These are phyloP conservation scores for Eunapius fragilis DNA, from an alignment of 37 sponge, comb jelly and placozoan species.

Conservation along the genomic window DNA sequence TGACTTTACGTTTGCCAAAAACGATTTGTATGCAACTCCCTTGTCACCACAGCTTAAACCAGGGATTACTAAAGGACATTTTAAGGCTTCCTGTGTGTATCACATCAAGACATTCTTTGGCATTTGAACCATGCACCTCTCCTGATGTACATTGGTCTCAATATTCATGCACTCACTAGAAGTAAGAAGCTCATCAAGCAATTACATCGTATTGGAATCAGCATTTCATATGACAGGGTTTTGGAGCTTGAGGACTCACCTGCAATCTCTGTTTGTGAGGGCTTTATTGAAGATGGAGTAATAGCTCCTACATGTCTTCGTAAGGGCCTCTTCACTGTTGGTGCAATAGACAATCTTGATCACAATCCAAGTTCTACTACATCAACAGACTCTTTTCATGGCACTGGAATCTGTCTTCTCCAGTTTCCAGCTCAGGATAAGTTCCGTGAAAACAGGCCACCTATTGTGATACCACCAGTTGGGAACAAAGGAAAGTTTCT, in stretches of 20 bases:
- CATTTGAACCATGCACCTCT: too few species aligned
- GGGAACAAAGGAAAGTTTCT: slow-evolving; percentile 11
- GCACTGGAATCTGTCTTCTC: slow-evolving; percentile 41
- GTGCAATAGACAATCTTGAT: slow-evolving; percentile 44
- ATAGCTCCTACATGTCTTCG: slow-evolving; percentile 29
- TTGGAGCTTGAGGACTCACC: slow-evolving; percentile 48
- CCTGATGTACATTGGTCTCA: slow-evolving; percentile 29
- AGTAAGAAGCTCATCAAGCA: slow-evolving; percentile 47
- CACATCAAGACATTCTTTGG: too few species aligned
- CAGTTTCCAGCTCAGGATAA: slow-evolving; percentile 31
- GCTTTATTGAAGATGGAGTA: slow-evolving; percentile 37
- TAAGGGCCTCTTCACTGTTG: slow-evolving; percentile 32
- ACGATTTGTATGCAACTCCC: too few species aligned
- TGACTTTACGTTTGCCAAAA: too few species aligned
- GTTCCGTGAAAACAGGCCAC: slow-evolving; percentile 23
- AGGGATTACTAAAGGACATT: too few species aligned
- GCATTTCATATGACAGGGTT: slow-evolving; percentile 62
- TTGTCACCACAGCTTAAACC: too few species aligned
- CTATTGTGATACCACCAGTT: slow-evolving; percentile 18
- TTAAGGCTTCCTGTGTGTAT: too few species aligned
- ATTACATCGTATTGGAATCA: slow-evolving; percentile 44
- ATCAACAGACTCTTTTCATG: slow-evolving; percentile 9
- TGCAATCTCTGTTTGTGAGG: slow-evolving; percentile 39
- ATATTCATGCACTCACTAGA: slow-evolving; percentile 38
- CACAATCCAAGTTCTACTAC: slow-evolving; percentile 46